Evolutionary conservation across 2,797 vertebrate genomes (phyloP).

Genomic region (Lepilemur ruficaudatus): DNA sequence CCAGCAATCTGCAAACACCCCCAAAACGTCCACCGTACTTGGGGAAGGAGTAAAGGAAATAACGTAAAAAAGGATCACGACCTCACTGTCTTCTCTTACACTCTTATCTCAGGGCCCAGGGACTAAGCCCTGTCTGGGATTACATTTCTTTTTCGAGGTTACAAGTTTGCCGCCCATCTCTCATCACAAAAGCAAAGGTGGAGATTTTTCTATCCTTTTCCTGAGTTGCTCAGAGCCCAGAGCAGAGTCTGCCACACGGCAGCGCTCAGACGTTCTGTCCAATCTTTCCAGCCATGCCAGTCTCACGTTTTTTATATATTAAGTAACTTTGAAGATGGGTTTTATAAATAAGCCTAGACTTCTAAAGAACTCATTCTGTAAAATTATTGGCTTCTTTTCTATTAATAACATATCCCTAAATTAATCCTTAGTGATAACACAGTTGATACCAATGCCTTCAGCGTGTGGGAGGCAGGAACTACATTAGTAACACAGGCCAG

Average conservation of each 20-base stretch:
- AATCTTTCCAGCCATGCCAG: neutral
- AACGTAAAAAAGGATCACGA: neutral
- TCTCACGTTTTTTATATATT: neutral
- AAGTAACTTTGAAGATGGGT: neutral
- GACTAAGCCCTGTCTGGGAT: neutral
- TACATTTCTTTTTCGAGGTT: neutral
- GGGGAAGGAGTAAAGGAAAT: neutral
- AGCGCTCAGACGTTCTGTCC: too few species aligned
- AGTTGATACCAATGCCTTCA: neutral
- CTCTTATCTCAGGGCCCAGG: neutral
- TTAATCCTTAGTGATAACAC: neutral
- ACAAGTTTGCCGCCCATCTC: neutral
- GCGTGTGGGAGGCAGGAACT: neutral
- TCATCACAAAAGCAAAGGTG: neutral
- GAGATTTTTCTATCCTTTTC: neutral
- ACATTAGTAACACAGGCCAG: neutral
- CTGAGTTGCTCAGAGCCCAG: neutral
- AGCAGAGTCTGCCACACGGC: neutral
- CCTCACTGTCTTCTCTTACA: neutral
- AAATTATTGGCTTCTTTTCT: neutral
- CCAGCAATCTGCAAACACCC: neutral
- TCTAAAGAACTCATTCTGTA: neutral
- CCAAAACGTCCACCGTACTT: conserved; percentile 9
- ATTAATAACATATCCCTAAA: neutral
- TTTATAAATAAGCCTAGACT: neutral